phyloP scores from a whole-genome alignment of 2,797 vertebrate genomes.

The Chelon labrosus region DNA sequence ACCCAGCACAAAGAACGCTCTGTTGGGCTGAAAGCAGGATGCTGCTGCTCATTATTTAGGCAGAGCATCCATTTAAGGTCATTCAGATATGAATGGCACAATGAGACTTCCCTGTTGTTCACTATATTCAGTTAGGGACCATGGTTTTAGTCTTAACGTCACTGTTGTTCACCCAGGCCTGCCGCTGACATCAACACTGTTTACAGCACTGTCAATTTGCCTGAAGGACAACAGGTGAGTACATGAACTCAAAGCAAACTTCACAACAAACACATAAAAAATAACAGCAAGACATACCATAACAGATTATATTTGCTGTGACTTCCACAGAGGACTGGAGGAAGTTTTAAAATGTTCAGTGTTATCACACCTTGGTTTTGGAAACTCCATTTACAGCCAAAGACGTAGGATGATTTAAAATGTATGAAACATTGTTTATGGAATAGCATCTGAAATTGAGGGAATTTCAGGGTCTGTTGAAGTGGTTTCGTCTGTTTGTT shows the following conservation, averaged over 20 bases:
- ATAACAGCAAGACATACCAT: neutral
- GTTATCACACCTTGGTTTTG: no score
- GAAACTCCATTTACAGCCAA: no score
- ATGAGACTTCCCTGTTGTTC: slow-evolving; percentile 3
- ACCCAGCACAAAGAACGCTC: slow-evolving; percentile 26
- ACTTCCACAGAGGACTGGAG: neutral
- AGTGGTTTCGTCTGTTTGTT: no score
- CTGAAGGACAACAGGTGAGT: slow-evolving; percentile 48
- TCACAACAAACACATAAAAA: neutral
- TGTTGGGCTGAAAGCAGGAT: slow-evolving; percentile 21
- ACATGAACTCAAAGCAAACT: neutral
- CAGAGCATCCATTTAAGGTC: slow-evolving; percentile 48
- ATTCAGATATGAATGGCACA: slow-evolving; percentile 17
- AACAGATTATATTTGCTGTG: neutral
- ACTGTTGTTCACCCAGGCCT: slow-evolving; percentile 48
- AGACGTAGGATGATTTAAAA: no score
- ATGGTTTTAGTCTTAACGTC: neutral
- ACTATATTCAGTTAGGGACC: neutral
- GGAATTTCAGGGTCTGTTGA: no score
- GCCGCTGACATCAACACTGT: slow-evolving; percentile 25
- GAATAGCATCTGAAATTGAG: no score
- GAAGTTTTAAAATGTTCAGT: no score
- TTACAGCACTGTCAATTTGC: slow-evolving; percentile 55
- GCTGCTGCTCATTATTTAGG: slow-evolving; percentile 20
- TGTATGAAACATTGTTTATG: no score